Evolutionary conservation across 2,888 invertebrate genomes (phyloP).

Genomic region (Caradrina clavipalpis): DNA sequence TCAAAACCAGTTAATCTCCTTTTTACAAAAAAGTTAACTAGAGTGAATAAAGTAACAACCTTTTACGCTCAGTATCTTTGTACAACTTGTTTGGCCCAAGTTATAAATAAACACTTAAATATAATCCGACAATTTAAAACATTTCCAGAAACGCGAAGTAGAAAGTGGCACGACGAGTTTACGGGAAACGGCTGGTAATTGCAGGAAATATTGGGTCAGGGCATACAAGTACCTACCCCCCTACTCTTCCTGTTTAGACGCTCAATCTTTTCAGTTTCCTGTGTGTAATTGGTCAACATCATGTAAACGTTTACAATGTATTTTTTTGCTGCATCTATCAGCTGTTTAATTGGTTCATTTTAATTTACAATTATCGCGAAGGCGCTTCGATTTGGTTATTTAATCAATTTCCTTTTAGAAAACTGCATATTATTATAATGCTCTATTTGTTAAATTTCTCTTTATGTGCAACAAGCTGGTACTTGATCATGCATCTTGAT

Average conservation of each 20-base stretch:
- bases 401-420: constrained; percentile 36
- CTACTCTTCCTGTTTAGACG: constrained; percentile 61
- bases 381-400: constrained; percentile 19
- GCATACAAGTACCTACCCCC: constrained; percentile 52
- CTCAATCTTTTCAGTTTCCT: constrained; percentile 60
- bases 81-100: constrained; percentile 33
- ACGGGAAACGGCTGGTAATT: constrained; percentile 73
- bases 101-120: constrained; percentile 35
- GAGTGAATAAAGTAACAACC: constrained; percentile 38
- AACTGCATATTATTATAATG: constrained; percentile 21
- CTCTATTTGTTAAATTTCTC: constrained; percentile 33
- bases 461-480: background rate
- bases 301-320: constrained; percentile 54
- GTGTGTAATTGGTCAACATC: constrained; percentile 53
- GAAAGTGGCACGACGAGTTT: constrained; percentile 76
- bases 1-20: constrained; percentile 35
- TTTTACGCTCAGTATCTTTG: constrained; percentile 32
- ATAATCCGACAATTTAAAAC: constrained; percentile 56
- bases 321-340: constrained; percentile 35
- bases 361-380: constrained; percentile 22
- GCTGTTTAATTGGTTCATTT: constrained; percentile 31
- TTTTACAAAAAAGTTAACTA: constrained; percentile 33
- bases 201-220: constrained; percentile 73
- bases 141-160: constrained; percentile 68
- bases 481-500: background rate